phyloP scores from a whole-genome alignment of 2,797 vertebrate genomes.

The Syngnathus acus region DNA sequence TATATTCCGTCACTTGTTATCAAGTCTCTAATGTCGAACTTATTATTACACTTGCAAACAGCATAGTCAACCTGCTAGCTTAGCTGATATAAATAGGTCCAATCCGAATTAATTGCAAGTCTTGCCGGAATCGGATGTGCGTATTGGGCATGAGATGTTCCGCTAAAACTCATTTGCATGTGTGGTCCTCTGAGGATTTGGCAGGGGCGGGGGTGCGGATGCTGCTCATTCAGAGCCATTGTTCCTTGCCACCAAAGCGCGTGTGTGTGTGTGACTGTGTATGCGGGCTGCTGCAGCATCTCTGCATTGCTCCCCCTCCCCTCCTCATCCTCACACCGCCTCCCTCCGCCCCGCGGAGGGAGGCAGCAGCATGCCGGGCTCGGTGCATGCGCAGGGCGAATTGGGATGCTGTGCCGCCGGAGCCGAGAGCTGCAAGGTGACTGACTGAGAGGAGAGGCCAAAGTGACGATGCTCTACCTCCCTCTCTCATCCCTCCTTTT shows the following conservation, averaged over 20 bases:
- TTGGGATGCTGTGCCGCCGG: slow-evolving; percentile 65
- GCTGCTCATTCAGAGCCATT: slow-evolving; percentile 48
- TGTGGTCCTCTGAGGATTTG: slow-evolving; percentile 32
- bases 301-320: slow-evolving; percentile 61
- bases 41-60: too few species aligned
- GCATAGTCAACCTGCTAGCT: too few species aligned
- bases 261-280: slow-evolving; percentile 15
- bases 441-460: slow-evolving; percentile 61
- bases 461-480: slow-evolving; percentile 51
- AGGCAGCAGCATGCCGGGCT: slow-evolving; percentile 46
- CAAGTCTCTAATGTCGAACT: too few species aligned
- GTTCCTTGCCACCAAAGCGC: slow-evolving; percentile 16
- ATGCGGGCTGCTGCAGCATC: slow-evolving; percentile 58
- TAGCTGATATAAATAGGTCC: too few species aligned
- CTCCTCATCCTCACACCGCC: slow-evolving; percentile 25
- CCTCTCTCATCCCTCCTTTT: slow-evolving; percentile 29
- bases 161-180: slow-evolving; percentile 7
- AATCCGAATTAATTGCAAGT: not conserved
- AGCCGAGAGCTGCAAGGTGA: slow-evolving; percentile 76
- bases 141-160: not conserved
- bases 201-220: slow-evolving; percentile 47
- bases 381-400: slow-evolving; percentile 63
- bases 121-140: not conserved
- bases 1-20: too few species aligned
- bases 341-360: slow-evolving; percentile 72